Percentiles rank a stretch among this genome's conserved stretches.
Evolutionary conservation across 2,888 invertebrate genomes (phyloP).

Genomic region (Zaprionus obscuricornis): DNA sequence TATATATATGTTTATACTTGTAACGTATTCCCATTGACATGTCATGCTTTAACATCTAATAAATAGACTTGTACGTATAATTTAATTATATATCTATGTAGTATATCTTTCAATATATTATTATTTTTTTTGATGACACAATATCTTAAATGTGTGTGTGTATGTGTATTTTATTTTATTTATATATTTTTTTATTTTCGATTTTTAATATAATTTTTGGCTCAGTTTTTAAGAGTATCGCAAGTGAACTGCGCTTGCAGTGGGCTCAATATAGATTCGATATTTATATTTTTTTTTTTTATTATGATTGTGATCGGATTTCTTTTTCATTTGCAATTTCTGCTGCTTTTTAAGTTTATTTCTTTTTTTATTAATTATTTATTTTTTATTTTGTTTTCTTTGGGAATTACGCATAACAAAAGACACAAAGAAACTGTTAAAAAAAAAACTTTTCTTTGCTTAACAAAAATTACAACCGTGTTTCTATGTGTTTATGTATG

Average conservation of each 20-base stretch:
- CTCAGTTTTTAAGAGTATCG: constrained; percentile 75
- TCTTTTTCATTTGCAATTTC: too few species aligned
- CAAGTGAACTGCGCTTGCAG: constrained; percentile 63
- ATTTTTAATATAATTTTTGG: constrained; percentile 66
- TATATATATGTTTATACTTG: too few species aligned
- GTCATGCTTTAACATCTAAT: constrained; percentile 28
- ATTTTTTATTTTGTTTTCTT: too few species aligned
- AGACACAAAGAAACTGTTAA: constrained; percentile 70
- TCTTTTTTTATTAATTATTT: neutral
- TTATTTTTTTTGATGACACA: constrained; percentile 30
- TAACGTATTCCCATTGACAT: too few species aligned
- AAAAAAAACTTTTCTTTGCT: constrained; percentile 54
- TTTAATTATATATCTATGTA: constrained; percentile 27
- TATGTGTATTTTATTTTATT: too few species aligned
- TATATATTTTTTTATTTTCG: neutral
- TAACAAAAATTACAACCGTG: constrained; percentile 62
- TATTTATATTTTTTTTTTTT: constrained; percentile 45
- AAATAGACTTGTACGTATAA: constrained; percentile 24
- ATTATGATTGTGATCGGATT: constrained; percentile 63
- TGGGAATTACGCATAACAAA: too few species aligned
- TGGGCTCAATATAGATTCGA: constrained; percentile 72
- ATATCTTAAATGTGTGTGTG: constrained; percentile 34
- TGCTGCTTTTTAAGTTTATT: neutral
- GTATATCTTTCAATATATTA: constrained; percentile 21
- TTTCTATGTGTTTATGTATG: constrained; percentile 31